phyloP scores from a whole-genome alignment of 2,797 vertebrate genomes.

The Enteromius trimaculatus region DNA sequence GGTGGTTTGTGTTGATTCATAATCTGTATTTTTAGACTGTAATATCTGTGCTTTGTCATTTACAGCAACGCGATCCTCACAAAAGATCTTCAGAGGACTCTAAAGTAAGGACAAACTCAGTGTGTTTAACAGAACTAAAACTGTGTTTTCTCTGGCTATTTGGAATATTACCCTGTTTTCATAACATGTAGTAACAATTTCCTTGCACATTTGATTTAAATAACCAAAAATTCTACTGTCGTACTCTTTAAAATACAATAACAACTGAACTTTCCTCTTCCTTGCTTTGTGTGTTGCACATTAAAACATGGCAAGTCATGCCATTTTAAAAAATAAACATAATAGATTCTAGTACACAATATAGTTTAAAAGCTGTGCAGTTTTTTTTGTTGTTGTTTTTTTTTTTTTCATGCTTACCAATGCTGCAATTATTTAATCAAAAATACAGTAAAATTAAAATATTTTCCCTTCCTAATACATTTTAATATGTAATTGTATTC shows the following conservation, averaged over 20 bases:
- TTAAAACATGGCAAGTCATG: neutral
- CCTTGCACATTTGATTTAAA: neutral
- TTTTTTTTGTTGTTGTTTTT: neutral
- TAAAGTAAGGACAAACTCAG: constrained; percentile 73
- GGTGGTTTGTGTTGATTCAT: neutral
- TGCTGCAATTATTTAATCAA: neutral
- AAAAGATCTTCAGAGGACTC: constrained; percentile 80
- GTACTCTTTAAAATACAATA: neutral
- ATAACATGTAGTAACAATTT: neutral
- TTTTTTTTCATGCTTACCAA: neutral
- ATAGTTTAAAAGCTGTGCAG: neutral
- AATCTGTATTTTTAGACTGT: neutral
- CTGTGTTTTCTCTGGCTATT: neutral
- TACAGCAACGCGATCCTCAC: constrained; percentile 81
- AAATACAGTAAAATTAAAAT: neutral
- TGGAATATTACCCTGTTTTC: neutral
- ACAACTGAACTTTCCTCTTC: neutral
- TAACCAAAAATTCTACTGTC: neutral
- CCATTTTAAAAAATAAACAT: neutral
- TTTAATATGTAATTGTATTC: neutral
- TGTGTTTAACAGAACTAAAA: neutral
- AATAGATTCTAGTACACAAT: neutral
- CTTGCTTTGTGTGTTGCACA: neutral
- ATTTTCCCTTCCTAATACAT: neutral
- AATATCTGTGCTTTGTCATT: constrained; percentile 48